These are phyloP conservation scores for Mirounga angustirostris DNA, from an alignment of 2,113 vertebrate genomes.

Conservation along the genomic window DNA sequence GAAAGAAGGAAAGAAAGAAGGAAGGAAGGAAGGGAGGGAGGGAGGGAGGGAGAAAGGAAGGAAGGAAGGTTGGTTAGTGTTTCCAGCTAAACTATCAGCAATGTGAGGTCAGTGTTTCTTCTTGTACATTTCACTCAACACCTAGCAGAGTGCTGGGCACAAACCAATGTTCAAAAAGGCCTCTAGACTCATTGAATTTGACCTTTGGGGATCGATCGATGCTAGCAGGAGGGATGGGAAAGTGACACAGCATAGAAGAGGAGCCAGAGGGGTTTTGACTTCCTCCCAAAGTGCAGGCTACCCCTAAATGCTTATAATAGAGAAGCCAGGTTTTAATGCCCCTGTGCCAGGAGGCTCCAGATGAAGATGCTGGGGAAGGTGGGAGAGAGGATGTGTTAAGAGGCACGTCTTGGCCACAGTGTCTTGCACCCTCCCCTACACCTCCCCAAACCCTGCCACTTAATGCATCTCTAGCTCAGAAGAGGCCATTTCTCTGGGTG, in stretches of 20 bases:
- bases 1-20: not conserved
- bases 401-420: too few species aligned
- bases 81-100: not conserved
- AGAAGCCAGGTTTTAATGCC: not conserved
- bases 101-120: not conserved
- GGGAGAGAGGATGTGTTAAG: not conserved
- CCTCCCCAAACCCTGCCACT: too few species aligned
- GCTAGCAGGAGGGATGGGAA: not conserved
- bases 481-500: conserved; percentile 6
- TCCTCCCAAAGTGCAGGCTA: not conserved
- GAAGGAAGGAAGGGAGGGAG: not conserved
- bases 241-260: not conserved
- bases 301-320: too few species aligned
- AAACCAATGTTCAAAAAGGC: not conserved
- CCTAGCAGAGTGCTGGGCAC: too few species aligned
- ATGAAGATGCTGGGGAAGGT: not conserved
- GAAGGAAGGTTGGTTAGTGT: not conserved
- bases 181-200: not conserved
- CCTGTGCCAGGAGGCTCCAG: not conserved
- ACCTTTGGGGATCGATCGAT: not conserved
- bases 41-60: not conserved
- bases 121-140: not conserved
- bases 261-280: not conserved
- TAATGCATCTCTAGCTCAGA: not conserved
- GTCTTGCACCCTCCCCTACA: too few species aligned